Base-by-base conservation (phyloP, 2,888 invertebrate species). In the Latrodectus elegans region DNA sequence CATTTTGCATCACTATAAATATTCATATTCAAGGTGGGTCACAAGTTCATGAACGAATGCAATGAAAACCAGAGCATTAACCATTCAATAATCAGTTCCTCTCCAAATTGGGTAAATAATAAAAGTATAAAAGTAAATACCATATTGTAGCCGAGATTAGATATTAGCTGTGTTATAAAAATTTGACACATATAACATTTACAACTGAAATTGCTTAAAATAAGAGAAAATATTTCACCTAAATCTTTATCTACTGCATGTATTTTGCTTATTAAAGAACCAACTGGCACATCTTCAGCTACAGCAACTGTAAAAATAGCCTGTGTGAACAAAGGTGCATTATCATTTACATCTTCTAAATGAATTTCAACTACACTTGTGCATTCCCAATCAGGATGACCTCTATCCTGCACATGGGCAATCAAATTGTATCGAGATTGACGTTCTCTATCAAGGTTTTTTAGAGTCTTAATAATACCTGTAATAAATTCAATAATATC, bases 201-300 rank as follows among this genome's bases (percentile, higher is more conserved):
- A 68, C 11, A 68, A 22, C 3, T 10, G 4, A 67, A 67, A 68
- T n/a, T 6, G n/a, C 17, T 15, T 15, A 2, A 55, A 55, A 55
- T 14, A 15, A 55, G 11, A 15, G 15, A 67, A 67, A 17, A 22
- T n/a, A 17, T n/a, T 65, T 75, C 88, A 92, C 95, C 96, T 70
- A 96, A 95, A 92, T 97, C 97, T 52, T 95, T 94, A 90, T 97
- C 97, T 90, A 94, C 93, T 10, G 97, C 96, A 92, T 97, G 96
- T 14, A 97, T 95, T 93, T 97, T 97, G 0, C 96, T 96, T 11
- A 97, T 95, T 26, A 97, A 93, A 1, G 96, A 96, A 81, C 97
- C 96, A 15, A 96, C 93, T 91, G 96, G 96, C 0, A 96, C 96
- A 92, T 97, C 97, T 93, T 97, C 97, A 4, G 96, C 95, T 90